Evolutionary conservation across 2,888 invertebrate species (phyloP), one percentile per base, ranked within the genome.

Genomic region (Gymnosoma rotundatum): DNA sequence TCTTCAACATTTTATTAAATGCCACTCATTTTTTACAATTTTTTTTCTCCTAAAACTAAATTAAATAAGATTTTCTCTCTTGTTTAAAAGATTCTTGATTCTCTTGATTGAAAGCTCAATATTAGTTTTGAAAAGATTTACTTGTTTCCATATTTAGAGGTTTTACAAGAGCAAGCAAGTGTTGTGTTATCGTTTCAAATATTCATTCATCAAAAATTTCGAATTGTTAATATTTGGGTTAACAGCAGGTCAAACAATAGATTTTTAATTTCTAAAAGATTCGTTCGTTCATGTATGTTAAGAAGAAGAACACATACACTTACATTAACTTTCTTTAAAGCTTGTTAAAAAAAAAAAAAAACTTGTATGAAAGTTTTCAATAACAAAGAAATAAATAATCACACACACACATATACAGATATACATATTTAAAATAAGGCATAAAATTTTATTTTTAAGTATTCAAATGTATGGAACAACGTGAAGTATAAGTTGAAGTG

Each of bases 361-460:
- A 75, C 76, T 76, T 76, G 82, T 60, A 54, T 76, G 67, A 82
- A 72, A 82, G 72, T 72, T 64, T 75, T 75, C 14, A 20, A n/a
- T 36, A 54, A 45, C n/a, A 80, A 45, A 63, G n/a, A 48, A 50
- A 20, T 36, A 14, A 45, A 16, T 36, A 48, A 36, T 18, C 18
- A 61, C 18, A 66, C 56, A 32, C 12, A 56, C 5, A 45, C 1
- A 45, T 6, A 54, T n/a, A 0, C 25, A 69, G 8, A 45, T 6
- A 45, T 7, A n/a, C 2, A 56, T 60, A n/a, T 5, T 38, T 48
- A 48, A 3, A 5, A 10, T 9, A 20, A 42, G 45, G 16, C 21
- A 61, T 61, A 14, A 12, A 38, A 18, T 20, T n/a, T 25, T 14
- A 1, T 14, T 10, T 42, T 42, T 32, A 3, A 48, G 32, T 38